Base-by-base conservation (phyloP, 2,113 vertebrate species). In the Lonchura striata region DNA sequence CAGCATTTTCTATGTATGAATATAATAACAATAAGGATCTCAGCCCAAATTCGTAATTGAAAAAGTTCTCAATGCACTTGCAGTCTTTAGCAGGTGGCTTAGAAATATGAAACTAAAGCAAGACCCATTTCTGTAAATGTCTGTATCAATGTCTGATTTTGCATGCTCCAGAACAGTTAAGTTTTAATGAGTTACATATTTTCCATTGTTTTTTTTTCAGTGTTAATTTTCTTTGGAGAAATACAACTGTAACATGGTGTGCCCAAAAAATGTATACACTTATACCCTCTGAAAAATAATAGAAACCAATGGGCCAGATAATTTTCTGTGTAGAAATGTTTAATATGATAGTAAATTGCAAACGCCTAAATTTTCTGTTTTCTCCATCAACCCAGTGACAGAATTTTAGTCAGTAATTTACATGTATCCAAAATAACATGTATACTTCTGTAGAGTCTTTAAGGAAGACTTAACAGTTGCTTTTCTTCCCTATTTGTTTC, bases 221-320 rank as follows among this genome's bases (percentile, higher is more conserved):
- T 13, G 6, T 31, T 33, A 6, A 28, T 2, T 61, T 25, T 46
- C 33, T 91, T 88, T 13, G 5, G 23, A 72, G 27, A 80, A 79
- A 39, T 25, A 44, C 0, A 0, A 30, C 13, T 20, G 3, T 52
- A 63, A 72, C 27, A 82, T 0, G 1, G 5, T 10, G 2, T 56
- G 5, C 25, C 12, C 13, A 72, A 39, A 39, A 90, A 71, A 47
- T 10, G 0, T 47, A 12, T 10, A 37, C 7, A 56, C 5, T 46
- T 66, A 5, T 7, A 70, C 13, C 1, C 4, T 77, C 37, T 86
- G 35, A 66, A 19, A 91, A 81, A 72, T 22, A 76, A 56, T 4
- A 84, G 47, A 76, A 92, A 59, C 2, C 12, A 78, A 46, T 37
- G 6, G 20, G 7, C 8, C 24, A 89, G 44, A 30, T 1, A 86